Percentiles rank a stretch among this genome's conserved stretches.
Evolutionary conservation across 2,797 vertebrate genomes (phyloP).

Genomic region (Dromococcyx pavoninus): DNA sequence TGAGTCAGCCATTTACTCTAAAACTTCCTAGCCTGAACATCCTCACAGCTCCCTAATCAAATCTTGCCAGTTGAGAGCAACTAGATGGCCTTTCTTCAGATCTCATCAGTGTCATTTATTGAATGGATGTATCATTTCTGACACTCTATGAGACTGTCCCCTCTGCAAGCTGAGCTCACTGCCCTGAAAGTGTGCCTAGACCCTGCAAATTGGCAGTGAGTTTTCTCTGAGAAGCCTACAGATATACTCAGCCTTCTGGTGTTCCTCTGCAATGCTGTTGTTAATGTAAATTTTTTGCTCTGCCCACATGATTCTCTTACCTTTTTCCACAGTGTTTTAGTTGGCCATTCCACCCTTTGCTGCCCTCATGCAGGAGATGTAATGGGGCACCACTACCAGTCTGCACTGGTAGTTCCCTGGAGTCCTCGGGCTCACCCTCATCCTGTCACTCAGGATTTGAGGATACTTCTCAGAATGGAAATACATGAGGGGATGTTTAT

Average conservation of each 20-base stretch:
- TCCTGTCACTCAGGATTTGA: not conserved
- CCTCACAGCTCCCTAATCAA: not conserved
- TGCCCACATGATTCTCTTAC: not conserved
- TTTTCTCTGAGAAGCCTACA: not conserved
- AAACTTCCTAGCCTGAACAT: not conserved
- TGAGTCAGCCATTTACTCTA: not conserved
- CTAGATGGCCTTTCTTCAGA: not conserved
- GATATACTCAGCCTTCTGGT: not conserved
- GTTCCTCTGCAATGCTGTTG: not conserved
- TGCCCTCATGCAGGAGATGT: rapidly evolving
- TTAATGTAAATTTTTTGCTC: not conserved
- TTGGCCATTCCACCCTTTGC: rapidly evolving
- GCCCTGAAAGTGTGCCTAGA: no score
- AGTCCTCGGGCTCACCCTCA: not conserved
- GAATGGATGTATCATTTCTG: not conserved
- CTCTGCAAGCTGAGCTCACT: not conserved
- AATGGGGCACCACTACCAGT: rapidly evolving
- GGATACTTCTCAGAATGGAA: not conserved
- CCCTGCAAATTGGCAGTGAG: not conserved
- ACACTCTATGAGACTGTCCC: not conserved
- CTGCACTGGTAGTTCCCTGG: rapidly evolving
- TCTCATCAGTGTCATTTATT: not conserved
- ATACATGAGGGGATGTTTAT: not conserved
- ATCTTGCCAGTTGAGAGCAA: not conserved
- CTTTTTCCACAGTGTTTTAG: not conserved